A percentile compares a stretch with the other conserved stretches of the same genome.
These are phyloP conservation scores for Charadrius vociferus DNA, from an alignment of 2,113 vertebrate genomes.

Conservation along the genomic window DNA sequence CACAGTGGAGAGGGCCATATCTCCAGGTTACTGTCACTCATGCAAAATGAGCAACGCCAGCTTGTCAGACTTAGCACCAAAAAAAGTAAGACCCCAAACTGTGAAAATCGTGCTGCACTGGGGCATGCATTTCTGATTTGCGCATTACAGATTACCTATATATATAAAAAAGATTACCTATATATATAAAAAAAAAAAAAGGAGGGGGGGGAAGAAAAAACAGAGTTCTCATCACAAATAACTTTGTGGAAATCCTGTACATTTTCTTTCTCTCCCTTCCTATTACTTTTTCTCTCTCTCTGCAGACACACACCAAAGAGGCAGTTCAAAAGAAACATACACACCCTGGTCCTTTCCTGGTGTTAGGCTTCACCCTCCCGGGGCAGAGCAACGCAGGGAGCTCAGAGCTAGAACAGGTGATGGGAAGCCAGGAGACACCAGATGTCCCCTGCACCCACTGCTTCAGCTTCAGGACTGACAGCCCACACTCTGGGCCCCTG, in stretches of 20 bases:
- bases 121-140: neutral
- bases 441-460: accelerated
- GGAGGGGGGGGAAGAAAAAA: neutral
- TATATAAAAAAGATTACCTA: neutral
- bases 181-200: too few relatives aligned
- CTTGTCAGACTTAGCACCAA: neutral
- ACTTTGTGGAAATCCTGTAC: too few relatives aligned
- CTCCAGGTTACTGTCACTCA: neutral
- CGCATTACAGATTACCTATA: neutral
- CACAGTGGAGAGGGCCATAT: accelerated
- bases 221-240: neutral
- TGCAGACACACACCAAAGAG: too few relatives aligned
- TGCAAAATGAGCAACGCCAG: neutral
- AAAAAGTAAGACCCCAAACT: neutral
- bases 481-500: too few relatives aligned
- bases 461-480: neutral
- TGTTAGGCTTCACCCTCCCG: neutral
- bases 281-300: neutral
- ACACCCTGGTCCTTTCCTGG: accelerated
- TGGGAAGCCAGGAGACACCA: accelerated
- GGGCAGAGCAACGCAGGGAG: neutral
- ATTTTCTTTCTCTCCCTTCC: neutral
- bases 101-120: neutral
- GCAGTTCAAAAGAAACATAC: neutral
- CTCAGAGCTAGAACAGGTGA: neutral